Evolutionary conservation across 2,113 vertebrate genomes (phyloP).

Genomic region (Butorides virescens): DNA sequence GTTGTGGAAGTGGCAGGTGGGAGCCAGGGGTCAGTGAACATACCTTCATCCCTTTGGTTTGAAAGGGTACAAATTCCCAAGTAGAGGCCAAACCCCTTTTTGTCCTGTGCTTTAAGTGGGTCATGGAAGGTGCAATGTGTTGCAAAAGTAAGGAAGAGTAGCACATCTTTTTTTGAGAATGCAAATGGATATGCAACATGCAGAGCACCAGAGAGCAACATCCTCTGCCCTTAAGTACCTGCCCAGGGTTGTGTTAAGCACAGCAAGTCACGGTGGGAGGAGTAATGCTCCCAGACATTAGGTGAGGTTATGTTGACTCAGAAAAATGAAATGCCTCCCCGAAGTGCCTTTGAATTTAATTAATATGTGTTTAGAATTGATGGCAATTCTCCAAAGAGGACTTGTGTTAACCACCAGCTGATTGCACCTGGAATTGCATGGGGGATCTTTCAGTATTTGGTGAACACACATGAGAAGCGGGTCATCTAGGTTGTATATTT

Average conservation of each 20-base stretch:
- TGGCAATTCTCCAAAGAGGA: background rate
- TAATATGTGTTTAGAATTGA: background rate
- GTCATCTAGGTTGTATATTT: background rate
- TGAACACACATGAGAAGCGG: background rate
- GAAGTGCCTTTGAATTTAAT: background rate
- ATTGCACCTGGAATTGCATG: background rate
- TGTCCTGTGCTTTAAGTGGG: background rate
- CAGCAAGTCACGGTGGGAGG: background rate
- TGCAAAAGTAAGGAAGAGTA: background rate
- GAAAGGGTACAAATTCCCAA: background rate
- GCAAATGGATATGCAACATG: background rate
- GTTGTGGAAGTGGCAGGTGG: background rate
- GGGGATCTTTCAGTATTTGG: background rate
- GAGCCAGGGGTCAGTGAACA: background rate
- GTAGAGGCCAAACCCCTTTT: background rate
- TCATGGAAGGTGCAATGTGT: background rate
- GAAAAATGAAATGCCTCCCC: conserved; percentile 3
- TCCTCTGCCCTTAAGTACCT: background rate
- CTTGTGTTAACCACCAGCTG: background rate
- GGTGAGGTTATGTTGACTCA: background rate
- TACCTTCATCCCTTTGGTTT: background rate
- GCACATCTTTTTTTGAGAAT: background rate
- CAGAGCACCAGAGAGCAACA: background rate
- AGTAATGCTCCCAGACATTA: background rate
- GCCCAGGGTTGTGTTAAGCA: background rate